Evolutionary conservation across 2,797 vertebrate genomes (phyloP), one percentile per base, ranked within the genome.

Genomic region (Scleropages formosus): DNA sequence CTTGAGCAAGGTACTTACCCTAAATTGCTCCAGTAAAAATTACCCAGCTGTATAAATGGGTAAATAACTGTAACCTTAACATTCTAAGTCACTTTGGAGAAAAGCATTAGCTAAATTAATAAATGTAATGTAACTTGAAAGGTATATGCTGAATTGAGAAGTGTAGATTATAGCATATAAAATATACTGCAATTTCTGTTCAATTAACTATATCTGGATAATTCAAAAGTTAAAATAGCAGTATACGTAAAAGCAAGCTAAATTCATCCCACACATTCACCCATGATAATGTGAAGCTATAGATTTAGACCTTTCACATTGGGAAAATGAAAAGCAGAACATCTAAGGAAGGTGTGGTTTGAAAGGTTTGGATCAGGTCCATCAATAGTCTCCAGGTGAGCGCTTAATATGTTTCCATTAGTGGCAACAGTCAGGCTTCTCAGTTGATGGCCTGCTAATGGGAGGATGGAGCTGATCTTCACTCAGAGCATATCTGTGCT

Each of bases 181-280:
- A 66, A 74, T 74, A 61, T 58, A n/a, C n/a, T n/a, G n/a, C n/a
- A 79, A 73, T 78, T 79, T 84, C 75, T 80, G 73, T 74, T 74
- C 64, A 75, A 63, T 27, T 82, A 78, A 82, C 75, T 80, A 74
- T 77, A 13, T 66, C 47, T 75, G 58, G 51, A 69, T 79, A 75
- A 44, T 0, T 15, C 26, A 76, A 83, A 74, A 80, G 22, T 81
- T 80, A 85, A 53, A 67, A 27, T 53, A 47, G 65, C 26, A 16
- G 15, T 58, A 53, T 56, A 31, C 27, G 24, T 26, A 49, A 59
- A 59, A 72, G 22, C 16, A 49, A 18, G 24, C 53, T 39, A 39
- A 24, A 69, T 69, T 69, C 67, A 69, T 69, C 47, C 44, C 47
- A 51, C 24, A 51, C 24, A 51, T 16, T 24, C 39, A 47, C 39